Conservation (phyloP, 2,888 invertebrate genomes). For the Danaus chrysippus region DNA sequence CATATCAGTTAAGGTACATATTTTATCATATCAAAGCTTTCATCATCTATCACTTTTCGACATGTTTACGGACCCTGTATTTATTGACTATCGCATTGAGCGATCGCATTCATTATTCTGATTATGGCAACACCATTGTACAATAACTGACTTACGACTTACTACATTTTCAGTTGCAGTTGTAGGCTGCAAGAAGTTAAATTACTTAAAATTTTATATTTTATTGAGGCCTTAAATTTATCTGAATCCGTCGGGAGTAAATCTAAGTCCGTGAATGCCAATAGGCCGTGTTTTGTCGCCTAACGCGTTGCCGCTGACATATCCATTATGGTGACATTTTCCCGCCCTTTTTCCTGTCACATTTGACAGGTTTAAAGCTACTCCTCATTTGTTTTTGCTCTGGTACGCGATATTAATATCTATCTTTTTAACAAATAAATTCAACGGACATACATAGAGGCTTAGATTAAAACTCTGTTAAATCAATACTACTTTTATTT, state of each 20-base stretch:
- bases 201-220: conserved; percentile 32
- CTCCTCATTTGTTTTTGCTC: conserved; percentile 63
- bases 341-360: conserved; percentile 76
- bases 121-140: conserved; percentile 45
- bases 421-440: conserved; percentile 12
- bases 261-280: conserved; percentile 58
- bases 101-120: conserved; percentile 68
- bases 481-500: too few species aligned
- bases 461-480: too few species aligned
- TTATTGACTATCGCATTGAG: conserved; percentile 67
- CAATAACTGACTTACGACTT: conserved; percentile 24
- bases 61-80: conserved; percentile 70
- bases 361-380: conserved; percentile 76
- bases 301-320: conserved; percentile 74
- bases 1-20: conserved; percentile 46
- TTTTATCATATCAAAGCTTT: conserved; percentile 64
- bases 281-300: conserved; percentile 62
- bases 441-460: conserved; percentile 5
- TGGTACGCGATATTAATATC: conserved; percentile 27
- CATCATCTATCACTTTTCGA: conserved; percentile 72
- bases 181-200: conserved; percentile 8
- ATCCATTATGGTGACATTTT: conserved; percentile 77
- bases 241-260: conserved; percentile 64
- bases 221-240: conserved; percentile 49
- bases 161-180: conserved; percentile 25